Evolutionary conservation across 2,797 vertebrate species (phyloP).

Genomic region (Macropus fuliginosus): DNA sequence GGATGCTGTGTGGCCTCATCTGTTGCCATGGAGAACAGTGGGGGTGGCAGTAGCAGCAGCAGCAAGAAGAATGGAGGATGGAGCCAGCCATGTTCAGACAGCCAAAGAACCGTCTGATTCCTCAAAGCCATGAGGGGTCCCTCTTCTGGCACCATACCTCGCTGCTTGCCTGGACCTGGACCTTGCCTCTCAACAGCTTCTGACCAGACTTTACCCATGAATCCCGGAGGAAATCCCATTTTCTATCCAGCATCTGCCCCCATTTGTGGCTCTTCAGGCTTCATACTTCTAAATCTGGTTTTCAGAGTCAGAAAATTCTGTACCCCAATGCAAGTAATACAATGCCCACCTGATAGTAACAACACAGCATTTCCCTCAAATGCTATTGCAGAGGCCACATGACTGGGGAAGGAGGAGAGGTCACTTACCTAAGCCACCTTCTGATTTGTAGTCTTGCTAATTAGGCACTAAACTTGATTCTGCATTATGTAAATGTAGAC

Average conservation of each 20-base stretch:
- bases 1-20: not conserved
- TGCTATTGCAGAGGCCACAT: not conserved
- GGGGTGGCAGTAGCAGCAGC: not conserved
- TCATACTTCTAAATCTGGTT: not conserved
- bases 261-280: not conserved
- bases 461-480: not conserved
- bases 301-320: not conserved
- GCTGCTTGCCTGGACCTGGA: not conserved
- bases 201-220: not conserved
- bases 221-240: not conserved
- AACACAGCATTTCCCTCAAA: not conserved
- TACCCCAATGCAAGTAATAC: not conserved
- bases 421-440: not conserved
- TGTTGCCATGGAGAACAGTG: not conserved
- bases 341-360: not conserved
- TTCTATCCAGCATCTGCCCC: not conserved
- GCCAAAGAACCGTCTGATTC: not conserved
- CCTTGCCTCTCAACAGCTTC: not conserved
- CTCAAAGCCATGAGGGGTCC: not conserved
- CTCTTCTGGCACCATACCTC: not conserved
- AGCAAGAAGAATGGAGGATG: not conserved
- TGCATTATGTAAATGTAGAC: not conserved
- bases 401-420: not conserved
- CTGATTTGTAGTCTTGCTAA: not conserved
- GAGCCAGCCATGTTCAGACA: not conserved